Evolutionary conservation across 2,888 invertebrate species (phyloP), one percentile per base, ranked within the genome.

Genomic region (Criorhina ranunculi): DNA sequence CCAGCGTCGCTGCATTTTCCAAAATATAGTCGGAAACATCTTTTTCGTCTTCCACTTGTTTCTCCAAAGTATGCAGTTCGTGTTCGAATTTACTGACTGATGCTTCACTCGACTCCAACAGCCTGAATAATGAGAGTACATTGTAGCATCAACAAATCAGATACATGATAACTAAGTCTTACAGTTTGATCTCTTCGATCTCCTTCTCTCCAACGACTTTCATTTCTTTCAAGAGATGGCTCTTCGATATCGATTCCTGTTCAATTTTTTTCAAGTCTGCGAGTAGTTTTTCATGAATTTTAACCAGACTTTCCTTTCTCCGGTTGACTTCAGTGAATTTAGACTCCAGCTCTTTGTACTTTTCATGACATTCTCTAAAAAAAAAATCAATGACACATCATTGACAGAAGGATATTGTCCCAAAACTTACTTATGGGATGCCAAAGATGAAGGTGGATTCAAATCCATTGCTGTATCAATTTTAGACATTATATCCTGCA

Each of bases 11-110:
- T 5, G 87, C 73, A 19, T 59, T 87, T 29, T 88, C 83, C 6
- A 66, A 19, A 8, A 88, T 77, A 51, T 86, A 88, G 2, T 75
- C 35, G 0, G 82, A 57, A 9, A 87, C 77, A n/a, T 86, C 79
- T 6, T 86, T 83, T 12, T 87, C 87, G 49, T 87, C 87, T 6
- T 87, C 70, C 2, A 86, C 0, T 7, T 83, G 49, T 7, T 57
- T 62, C 7, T 87, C 82, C 0, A 66, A 37, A 0, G 64, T 37
- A 11, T 87, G 83, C 0, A 86, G 51, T n/a, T 87, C 83, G 11
- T 80, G 46, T 6, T 80, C 67, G 6, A 75, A 77, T 5, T 76
- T 72, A 15, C n/a, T 9, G 1, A 67, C 51, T n/a, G 51, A 49
- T 19, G 57, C 55, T 51, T 79, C 57, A 17, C 29, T 78, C 11